A percentile compares a stretch with the other conserved stretches of the same genome.
Evolutionary conservation across 2,113 vertebrate species (phyloP).

Genomic region (Lanius ludovicianus): DNA sequence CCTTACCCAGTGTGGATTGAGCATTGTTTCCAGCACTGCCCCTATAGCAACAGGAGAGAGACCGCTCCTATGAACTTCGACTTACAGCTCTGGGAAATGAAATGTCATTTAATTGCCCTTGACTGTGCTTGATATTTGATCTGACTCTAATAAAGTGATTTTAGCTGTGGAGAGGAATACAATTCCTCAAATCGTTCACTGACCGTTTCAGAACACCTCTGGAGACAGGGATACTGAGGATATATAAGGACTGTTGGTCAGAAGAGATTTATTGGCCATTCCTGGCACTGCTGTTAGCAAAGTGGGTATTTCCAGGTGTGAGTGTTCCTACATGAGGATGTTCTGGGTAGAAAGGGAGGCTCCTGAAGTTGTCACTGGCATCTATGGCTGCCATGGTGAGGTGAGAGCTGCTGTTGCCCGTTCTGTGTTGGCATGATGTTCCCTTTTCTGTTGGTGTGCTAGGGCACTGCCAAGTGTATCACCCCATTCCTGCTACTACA

Average conservation of each 20-base stretch:
- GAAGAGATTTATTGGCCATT: not conserved
- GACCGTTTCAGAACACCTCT: not conserved
- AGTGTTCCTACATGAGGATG: not conserved
- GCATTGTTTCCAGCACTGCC: not conserved
- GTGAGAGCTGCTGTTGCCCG: rapidly evolving
- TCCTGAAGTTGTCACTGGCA: not conserved
- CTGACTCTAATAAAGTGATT: not conserved
- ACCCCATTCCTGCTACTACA: not conserved
- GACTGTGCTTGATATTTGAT: constrained; percentile 38
- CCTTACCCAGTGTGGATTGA: not conserved
- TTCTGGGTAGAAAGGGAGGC: not conserved
- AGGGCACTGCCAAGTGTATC: not conserved
- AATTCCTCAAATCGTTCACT: not conserved
- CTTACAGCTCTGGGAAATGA: not conserved
- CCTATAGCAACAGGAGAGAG: not conserved
- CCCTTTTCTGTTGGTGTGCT: not conserved
- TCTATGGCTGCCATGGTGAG: not conserved
- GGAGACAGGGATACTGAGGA: rapidly evolving
- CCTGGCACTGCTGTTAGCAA: rapidly evolving
- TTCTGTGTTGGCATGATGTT: not conserved
- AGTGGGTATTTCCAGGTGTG: not conserved
- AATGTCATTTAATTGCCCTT: constrained; percentile 37
- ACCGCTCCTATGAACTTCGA: not conserved
- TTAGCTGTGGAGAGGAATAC: not conserved
- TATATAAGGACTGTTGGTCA: not conserved